These are phyloP conservation scores for Gadopsis marmoratus DNA, from an alignment of 2,797 vertebrate species.

Conservation along the genomic window DNA sequence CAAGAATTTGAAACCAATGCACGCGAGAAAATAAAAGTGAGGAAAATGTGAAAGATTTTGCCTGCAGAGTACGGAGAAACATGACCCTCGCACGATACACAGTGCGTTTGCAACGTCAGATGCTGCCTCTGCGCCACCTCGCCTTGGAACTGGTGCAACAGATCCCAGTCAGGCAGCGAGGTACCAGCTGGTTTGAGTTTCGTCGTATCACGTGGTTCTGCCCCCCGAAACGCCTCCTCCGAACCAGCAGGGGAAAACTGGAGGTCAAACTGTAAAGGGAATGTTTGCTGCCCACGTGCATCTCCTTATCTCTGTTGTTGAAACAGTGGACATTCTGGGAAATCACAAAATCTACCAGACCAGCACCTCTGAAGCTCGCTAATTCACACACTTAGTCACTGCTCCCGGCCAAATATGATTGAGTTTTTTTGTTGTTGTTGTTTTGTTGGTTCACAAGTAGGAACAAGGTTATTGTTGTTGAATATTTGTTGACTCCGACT, in stretches of 20 bases:
- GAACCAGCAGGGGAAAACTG: slow-evolving; percentile 3
- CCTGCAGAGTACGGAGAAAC: slow-evolving; percentile 87
- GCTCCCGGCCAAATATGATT: background rate
- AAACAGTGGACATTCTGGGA: background rate
- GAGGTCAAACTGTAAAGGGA: slow-evolving; percentile 2
- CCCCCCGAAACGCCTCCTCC: background rate
- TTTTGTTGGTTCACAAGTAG: too few species aligned
- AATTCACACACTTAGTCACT: slow-evolving; percentile 12
- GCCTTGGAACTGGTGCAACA: slow-evolving; percentile 1
- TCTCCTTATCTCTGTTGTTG: slow-evolving; percentile 1
- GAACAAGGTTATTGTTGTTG: background rate
- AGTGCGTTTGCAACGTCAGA: slow-evolving; percentile 76
- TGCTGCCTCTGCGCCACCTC: background rate
- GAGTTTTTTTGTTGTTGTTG: too few species aligned
- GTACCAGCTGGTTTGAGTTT: slow-evolving; percentile 5
- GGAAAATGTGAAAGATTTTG: too few species aligned
- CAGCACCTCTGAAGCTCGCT: background rate
- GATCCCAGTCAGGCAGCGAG: slow-evolving; percentile 4
- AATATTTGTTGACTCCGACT: background rate
- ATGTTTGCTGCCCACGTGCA: background rate
- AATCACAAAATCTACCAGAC: background rate
- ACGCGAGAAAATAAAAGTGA: too few species aligned
- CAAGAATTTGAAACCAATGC: too few species aligned
- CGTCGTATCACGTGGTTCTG: background rate
- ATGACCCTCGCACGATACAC: slow-evolving; percentile 83